A percentile compares a stretch with the other conserved stretches of the same genome.
These are phyloP conservation scores for Euplagia quadripunctaria DNA, from an alignment of 2,888 invertebrate genomes.

Conservation along the genomic window DNA sequence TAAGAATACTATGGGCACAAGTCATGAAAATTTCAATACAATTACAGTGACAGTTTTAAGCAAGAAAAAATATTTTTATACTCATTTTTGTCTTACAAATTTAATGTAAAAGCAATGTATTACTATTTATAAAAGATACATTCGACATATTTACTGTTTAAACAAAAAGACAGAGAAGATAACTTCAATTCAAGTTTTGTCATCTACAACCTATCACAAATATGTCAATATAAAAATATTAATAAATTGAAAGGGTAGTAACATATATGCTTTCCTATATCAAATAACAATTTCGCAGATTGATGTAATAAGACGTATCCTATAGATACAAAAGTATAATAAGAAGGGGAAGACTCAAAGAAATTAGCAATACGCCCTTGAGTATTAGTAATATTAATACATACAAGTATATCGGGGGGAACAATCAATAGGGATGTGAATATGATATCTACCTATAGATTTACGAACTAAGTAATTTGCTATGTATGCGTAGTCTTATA, in stretches of 20 bases:
- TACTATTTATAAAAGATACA: no score
- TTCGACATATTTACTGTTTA: not conserved
- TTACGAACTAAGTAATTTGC: not conserved
- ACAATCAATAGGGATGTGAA: constrained; percentile 31
- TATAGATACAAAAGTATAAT: constrained; percentile 56
- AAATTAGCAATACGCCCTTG: constrained; percentile 69
- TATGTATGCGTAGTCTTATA: constrained; percentile 16
- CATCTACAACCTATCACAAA: not conserved
- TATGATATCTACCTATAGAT: not conserved
- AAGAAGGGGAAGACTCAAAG: constrained; percentile 57
- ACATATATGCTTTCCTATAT: constrained; percentile 39
- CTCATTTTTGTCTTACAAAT: no score
- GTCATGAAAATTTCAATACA: no score
- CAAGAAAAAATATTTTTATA: no score
- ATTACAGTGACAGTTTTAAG: no score
- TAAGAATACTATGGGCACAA: no score
- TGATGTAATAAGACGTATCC: constrained; percentile 50
- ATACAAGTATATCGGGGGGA: constrained; percentile 62
- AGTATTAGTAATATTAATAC: constrained; percentile 71
- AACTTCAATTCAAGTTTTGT: not conserved
- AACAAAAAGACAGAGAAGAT: not conserved
- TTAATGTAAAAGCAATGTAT: no score
- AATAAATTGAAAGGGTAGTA: constrained; percentile 39
- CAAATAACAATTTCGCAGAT: constrained; percentile 54
- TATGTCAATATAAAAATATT: constrained; percentile 30